Conservation (phyloP, 2,113 vertebrate species). For the Alaudala cheleensis region DNA sequence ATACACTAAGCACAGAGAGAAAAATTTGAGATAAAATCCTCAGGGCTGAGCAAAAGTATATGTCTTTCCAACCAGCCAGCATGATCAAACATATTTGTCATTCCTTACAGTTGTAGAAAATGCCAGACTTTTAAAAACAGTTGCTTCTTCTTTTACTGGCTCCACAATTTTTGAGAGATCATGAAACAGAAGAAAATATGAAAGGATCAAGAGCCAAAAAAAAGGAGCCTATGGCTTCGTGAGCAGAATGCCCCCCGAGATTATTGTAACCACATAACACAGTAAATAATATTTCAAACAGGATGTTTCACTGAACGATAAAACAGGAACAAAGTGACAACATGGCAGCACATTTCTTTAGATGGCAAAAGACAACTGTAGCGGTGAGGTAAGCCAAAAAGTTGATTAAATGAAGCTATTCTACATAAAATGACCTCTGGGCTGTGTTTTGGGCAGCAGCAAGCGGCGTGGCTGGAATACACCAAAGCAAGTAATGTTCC, state of each 20-base stretch:
- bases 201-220: neutral
- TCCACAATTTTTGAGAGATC: neutral
- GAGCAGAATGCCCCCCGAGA: rapidly evolving
- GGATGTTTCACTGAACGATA: no score
- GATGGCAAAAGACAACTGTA: rapidly evolving
- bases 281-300: neutral
- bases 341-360: rapidly evolving
- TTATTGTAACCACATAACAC: rapidly evolving
- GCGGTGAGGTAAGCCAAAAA: rapidly evolving
- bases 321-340: neutral
- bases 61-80: neutral
- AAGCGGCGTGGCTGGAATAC: rapidly evolving
- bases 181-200: neutral
- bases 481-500: neutral
- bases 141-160: neutral
- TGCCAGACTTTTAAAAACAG: neutral
- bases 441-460: neutral
- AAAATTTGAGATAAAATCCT: neutral
- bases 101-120: neutral
- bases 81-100: neutral
- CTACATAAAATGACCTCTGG: rapidly evolving
- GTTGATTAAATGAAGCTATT: neutral
- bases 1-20: rapidly evolving
- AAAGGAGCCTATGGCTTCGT: neutral
- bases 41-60: neutral